phyloP scores from a whole-genome alignment of 2,797 vertebrate genomes.

The Macropus fuliginosus region DNA sequence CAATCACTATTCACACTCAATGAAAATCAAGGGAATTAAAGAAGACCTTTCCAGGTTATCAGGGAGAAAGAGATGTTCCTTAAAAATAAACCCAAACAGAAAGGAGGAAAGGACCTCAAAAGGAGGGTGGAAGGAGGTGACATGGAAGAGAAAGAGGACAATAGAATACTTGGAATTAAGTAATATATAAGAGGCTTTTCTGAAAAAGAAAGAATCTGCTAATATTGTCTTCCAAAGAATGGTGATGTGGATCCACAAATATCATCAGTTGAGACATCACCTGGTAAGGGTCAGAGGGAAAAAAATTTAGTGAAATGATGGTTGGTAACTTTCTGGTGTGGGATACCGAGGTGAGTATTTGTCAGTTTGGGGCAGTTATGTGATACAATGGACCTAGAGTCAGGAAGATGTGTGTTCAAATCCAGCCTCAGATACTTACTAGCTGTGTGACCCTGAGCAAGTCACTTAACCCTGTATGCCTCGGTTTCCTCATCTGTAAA shows the following conservation, averaged over 20 bases:
- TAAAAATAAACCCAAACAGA: neutral
- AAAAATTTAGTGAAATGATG: neutral
- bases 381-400: neutral
- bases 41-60: neutral
- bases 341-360: neutral
- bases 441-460: neutral
- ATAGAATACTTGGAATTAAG: neutral
- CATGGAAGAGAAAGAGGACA: neutral
- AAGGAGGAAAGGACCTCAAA: neutral
- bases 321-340: neutral
- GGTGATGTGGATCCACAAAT: neutral
- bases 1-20: neutral
- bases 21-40: neutral
- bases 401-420: neutral
- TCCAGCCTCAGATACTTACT: neutral
- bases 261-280: neutral
- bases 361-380: neutral
- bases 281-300: neutral
- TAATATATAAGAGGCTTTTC: neutral
- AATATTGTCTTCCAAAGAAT: neutral
- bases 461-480: neutral
- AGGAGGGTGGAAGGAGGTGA: neutral
- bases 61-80: neutral
- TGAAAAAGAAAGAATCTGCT: neutral
- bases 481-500: neutral